Evolutionary conservation across 2,888 invertebrate species (phyloP), one percentile per base, ranked within the genome.

Genomic region (Stictocephala bisonia): DNA sequence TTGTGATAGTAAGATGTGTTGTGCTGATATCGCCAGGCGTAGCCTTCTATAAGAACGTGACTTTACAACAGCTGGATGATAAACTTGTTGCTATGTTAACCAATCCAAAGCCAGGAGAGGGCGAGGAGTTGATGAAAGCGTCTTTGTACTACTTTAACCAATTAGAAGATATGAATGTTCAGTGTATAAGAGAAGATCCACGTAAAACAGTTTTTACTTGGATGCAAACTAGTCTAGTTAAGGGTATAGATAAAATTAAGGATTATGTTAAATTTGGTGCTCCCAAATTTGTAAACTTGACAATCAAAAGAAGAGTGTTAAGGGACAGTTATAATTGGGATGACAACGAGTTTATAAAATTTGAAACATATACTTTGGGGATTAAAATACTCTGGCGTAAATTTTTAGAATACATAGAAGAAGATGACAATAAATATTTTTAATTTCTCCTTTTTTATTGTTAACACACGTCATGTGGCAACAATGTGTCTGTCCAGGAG

Each of bases 1-100:
- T n/a, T n/a, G n/a, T n/a, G 27, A 56, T 29, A 29, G 27, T 29
- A 6, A 18, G 27, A 15, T 29, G 27, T 27, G 31, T 29, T 27
- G 56, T 29, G 29, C 56, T 56, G 4, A n/a, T 29, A 29, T 15
- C 15, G 11, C 4, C 3, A n/a, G 4, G n/a, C 31, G 29, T 20
- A 18, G n/a, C 18, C 18, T n/a, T 29, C 15, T 2, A 56, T 56
- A 15, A 56, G 15, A 29, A 56, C 29, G 31, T 29, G 4, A 29
- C 56, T 15, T 31, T 56, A 3, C 18, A 15, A 60, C 35, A 22
- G 11, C 40, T 60, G 2, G 60, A 60, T 35, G 35, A 31, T 3
- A 35, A 60, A 60, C 60, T 60, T 2, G 18, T 60, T 18, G 22
- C 1, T 22, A 60, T 60, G 60, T 40, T 60, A 29, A 18, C 60